Base-by-base conservation (phyloP, 1,140 invertebrate species). In the Sinella curviseta region DNA sequence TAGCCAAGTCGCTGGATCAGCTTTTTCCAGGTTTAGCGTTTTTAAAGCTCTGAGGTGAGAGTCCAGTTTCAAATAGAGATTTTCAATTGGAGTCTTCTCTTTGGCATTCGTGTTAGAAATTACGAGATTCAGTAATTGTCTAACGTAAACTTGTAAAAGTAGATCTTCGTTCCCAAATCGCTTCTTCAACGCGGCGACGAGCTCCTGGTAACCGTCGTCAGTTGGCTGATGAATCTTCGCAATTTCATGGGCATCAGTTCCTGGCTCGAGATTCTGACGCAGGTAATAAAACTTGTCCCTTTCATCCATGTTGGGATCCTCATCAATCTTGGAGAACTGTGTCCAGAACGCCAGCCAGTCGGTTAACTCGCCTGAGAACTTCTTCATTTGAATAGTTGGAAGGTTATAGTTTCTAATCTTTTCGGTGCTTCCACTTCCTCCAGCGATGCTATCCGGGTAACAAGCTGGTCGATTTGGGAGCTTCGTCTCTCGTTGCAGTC, bases 251-350 rank as follows among this genome's bases (percentile, higher is more conserved):
- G 28, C 65, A 16, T 70, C 65, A 24, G 65, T 70, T 31, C 31
- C 31, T 12, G 3, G 2, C 30, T 70, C 26, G 20, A 75, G 31
- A 33, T 73, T 39, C 33, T 26, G 24, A 26, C 80, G 77, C 33
- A 85, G 48, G 57, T 83, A 84, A 16, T 83, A 60, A 74, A 85
- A 85, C 57, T 86, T 87, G 67, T 86, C 82, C 20, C 82, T 78
- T 33, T 79, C 79, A 20, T 78, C 73, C 0, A 86, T 70, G 0
- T 74, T 60, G 20, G 16, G 16, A 76, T 86, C 85, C 36, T 85
- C 83, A 80, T 87, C 83, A 20, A 87, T 85, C 48, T 84, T 84
- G 35, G 83, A 83, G 75, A 86, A 86, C 74, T 83, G 83, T 17
- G 81, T 82, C 85, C 85, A 86, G 80, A 86, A 87, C 3, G 65